Conservation (phyloP, 2,113 vertebrate species). For the Pedionomus torquatus region DNA sequence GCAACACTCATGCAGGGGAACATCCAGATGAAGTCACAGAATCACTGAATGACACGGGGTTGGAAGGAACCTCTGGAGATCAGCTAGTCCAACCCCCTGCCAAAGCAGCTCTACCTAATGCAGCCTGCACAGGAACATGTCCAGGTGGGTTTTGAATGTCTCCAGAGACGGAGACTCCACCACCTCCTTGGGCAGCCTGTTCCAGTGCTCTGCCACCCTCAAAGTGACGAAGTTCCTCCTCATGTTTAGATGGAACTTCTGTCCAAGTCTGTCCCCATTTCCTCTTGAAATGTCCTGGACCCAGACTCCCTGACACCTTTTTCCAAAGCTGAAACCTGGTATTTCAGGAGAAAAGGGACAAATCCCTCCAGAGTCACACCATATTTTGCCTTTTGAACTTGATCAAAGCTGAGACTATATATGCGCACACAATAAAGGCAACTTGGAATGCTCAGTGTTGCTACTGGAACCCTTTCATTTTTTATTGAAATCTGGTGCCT, state of each 20-base stretch:
- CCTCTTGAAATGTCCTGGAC: not conserved
- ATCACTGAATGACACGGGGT: too few relatives aligned
- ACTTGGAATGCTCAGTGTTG: not conserved
- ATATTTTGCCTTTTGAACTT: not conserved
- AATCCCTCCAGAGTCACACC: not conserved
- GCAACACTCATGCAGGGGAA: accelerated
- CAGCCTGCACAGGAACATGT: too few relatives aligned
- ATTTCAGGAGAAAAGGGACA: not conserved
- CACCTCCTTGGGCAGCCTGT: too few relatives aligned
- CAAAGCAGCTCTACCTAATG: too few relatives aligned
- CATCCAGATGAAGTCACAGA: not conserved
- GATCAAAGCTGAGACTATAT: not conserved
- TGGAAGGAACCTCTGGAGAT: too few relatives aligned
- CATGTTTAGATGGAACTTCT: too few relatives aligned
- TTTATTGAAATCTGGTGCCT: not conserved
- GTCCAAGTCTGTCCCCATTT: too few relatives aligned
- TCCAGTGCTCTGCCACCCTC: too few relatives aligned
- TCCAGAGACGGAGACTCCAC: too few relatives aligned
- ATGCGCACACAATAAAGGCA: not conserved
- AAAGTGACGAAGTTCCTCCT: too few relatives aligned
- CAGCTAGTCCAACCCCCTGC: too few relatives aligned
- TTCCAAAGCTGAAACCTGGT: not conserved
- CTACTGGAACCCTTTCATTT: not conserved
- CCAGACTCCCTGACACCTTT: not conserved
- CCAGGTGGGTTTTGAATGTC: too few relatives aligned